Percentiles rank a stretch among this genome's conserved stretches.
These are phyloP conservation scores for Falco cherrug DNA, from an alignment of 2,797 vertebrate genomes.

Conservation along the genomic window DNA sequence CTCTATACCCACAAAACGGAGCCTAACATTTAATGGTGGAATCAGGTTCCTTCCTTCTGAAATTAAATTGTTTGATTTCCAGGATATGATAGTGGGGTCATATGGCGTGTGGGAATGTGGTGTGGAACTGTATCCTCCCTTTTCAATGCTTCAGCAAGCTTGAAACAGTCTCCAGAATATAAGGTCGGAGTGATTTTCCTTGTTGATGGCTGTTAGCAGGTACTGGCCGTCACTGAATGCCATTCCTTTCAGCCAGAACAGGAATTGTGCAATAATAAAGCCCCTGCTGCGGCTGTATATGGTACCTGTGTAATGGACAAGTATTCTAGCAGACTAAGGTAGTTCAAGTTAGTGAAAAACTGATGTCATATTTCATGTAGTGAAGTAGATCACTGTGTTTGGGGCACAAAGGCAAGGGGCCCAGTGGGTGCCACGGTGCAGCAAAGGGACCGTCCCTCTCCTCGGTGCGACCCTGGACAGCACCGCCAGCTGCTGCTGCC, in stretches of 20 bases:
- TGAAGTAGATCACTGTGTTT: not conserved
- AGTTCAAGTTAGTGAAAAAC: not conserved
- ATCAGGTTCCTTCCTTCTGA: not conserved
- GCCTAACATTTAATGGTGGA: not conserved
- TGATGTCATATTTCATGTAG: not conserved
- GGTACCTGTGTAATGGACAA: not conserved
- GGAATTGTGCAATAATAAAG: not conserved
- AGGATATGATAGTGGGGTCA: not conserved
- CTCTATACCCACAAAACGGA: not conserved
- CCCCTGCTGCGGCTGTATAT: not conserved
- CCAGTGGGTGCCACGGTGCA: not conserved
- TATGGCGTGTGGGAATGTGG: not conserved
- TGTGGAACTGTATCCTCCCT: not conserved
- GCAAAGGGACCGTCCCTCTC: not conserved
- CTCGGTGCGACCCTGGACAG: not conserved
- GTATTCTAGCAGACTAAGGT: not conserved
- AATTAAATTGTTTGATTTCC: not conserved
- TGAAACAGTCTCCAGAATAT: not conserved
- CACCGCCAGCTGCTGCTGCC: not conserved
- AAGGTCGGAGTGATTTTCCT: not conserved
- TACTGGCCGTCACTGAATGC: not conserved
- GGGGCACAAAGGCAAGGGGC: not conserved
- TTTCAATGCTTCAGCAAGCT: not conserved
- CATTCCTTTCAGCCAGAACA: not conserved
- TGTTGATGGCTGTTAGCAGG: not conserved